Evolutionary conservation across 2,888 invertebrate genomes (phyloP).

Genomic region (Pyralis farinalis): DNA sequence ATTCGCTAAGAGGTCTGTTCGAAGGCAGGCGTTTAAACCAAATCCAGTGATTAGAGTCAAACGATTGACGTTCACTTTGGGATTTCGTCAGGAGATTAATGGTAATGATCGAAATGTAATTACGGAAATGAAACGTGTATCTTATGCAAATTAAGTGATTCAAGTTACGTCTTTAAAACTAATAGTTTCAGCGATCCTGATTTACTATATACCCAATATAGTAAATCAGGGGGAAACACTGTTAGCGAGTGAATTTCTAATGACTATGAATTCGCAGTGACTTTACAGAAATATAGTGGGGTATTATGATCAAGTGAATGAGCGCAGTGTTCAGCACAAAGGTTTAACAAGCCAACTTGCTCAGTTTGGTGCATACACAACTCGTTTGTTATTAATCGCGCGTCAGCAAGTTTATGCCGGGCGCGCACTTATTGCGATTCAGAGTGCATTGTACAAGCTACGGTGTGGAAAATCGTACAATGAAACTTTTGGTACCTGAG

Average conservation of each 20-base stretch:
- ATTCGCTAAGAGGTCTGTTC: slow-evolving; percentile 54
- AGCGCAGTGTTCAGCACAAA: slow-evolving; percentile 37
- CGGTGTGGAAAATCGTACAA: slow-evolving; percentile 25
- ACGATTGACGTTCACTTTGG: slow-evolving; percentile 57
- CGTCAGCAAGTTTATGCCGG: slow-evolving; percentile 39
- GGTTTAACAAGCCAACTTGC: slow-evolving; percentile 59
- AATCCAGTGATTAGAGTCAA: slow-evolving; percentile 64
- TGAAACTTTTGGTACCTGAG: slow-evolving; percentile 32
- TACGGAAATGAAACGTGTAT: slow-evolving; percentile 62
- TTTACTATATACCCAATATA: not conserved
- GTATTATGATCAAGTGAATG: slow-evolving; percentile 19
- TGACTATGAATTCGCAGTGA: slow-evolving; percentile 7
- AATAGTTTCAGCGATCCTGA: slow-evolving; percentile 41
- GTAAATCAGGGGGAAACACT: not conserved
- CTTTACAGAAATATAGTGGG: slow-evolving; percentile 12
- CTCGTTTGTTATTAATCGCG: slow-evolving; percentile 53
- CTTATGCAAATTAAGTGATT: slow-evolving; percentile 59
- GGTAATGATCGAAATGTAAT: slow-evolving; percentile 60
- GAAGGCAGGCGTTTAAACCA: slow-evolving; percentile 55
- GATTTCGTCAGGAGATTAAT: slow-evolving; percentile 59
- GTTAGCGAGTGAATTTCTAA: slow-evolving; percentile 9
- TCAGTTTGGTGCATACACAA: slow-evolving; percentile 48
- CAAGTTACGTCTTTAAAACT: slow-evolving; percentile 41
- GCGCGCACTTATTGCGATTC: slow-evolving; percentile 42
- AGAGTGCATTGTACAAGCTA: slow-evolving; percentile 43